phyloP scores from a whole-genome alignment of 2,797 vertebrate species.

The Microcaecilia unicolor region DNA sequence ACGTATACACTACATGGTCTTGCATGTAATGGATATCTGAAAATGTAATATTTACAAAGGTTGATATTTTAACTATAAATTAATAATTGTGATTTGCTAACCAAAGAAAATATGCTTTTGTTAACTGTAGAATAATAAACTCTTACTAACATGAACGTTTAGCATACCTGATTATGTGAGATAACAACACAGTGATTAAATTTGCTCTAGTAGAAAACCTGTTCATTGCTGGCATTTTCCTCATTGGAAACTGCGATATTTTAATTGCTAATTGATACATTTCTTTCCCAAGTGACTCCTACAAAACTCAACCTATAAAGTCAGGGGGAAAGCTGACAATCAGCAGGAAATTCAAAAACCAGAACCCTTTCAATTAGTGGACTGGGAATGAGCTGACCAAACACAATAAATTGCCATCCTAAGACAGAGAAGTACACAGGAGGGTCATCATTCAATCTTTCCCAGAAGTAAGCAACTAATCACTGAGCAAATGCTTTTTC shows the following conservation, averaged over 20 bases:
- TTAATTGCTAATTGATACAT: background rate
- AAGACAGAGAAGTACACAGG: background rate
- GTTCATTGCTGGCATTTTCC: too few relatives aligned
- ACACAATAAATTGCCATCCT: background rate
- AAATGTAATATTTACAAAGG: too few relatives aligned
- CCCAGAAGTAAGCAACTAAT: background rate
- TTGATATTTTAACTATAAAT: too few relatives aligned
- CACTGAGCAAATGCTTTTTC: background rate
- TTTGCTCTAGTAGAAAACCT: too few relatives aligned
- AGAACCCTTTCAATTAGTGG: background rate
- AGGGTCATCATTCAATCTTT: background rate
- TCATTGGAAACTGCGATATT: background rate
- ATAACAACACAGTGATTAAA: too few relatives aligned
- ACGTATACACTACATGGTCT: too few relatives aligned
- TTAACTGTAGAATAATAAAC: too few relatives aligned
- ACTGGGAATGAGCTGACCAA: conserved; percentile 1
- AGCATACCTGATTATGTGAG: conserved; percentile 1
- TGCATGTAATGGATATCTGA: too few relatives aligned
- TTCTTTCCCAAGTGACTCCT: background rate
- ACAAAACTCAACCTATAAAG: conserved; percentile 1
- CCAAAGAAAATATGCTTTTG: too few relatives aligned
- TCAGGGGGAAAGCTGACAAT: too few relatives aligned
- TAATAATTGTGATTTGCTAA: too few relatives aligned
- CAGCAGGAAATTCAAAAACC: background rate
- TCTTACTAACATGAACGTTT: conserved; percentile 1